phyloP scores from a whole-genome alignment of 2,113 vertebrate species.

The Sceloporus undulatus region DNA sequence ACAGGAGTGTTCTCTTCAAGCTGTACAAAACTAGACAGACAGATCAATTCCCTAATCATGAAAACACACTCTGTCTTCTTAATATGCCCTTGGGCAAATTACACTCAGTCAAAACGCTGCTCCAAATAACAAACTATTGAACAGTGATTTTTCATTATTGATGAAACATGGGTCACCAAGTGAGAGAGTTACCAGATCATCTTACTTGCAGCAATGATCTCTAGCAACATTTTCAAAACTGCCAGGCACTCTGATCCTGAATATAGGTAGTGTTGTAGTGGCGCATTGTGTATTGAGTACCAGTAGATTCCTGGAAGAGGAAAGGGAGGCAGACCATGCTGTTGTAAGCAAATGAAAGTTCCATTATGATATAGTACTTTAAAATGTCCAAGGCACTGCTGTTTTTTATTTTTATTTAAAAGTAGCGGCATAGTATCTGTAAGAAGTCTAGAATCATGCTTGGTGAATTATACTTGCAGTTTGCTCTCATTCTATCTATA shows the following conservation, averaged over 20 bases:
- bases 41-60: conserved; percentile 8
- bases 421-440: neutral
- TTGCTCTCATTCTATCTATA: neutral
- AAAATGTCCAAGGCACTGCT: neutral
- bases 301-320: neutral
- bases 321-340: neutral
- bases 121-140: conserved; percentile 12
- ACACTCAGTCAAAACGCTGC: neutral
- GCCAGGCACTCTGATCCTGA: neutral
- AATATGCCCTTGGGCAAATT: conserved; percentile 9
- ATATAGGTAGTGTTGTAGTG: neutral
- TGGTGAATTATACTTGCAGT: neutral
- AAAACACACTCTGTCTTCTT: conserved; percentile 49
- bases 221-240: conserved; percentile 7
- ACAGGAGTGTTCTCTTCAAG: conserved; percentile 34
- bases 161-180: conserved; percentile 12
- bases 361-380: neutral
- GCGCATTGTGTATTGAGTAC: neutral
- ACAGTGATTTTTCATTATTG: conserved; percentile 47
- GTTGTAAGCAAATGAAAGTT: neutral
- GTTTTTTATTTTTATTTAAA: neutral
- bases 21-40: conserved; percentile 13
- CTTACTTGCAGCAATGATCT: neutral
- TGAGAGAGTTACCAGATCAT: conserved; percentile 14
- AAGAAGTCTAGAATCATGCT: neutral